Evolutionary conservation across 2,113 vertebrate species (phyloP).

Genomic region (Tamias sibiricus): DNA sequence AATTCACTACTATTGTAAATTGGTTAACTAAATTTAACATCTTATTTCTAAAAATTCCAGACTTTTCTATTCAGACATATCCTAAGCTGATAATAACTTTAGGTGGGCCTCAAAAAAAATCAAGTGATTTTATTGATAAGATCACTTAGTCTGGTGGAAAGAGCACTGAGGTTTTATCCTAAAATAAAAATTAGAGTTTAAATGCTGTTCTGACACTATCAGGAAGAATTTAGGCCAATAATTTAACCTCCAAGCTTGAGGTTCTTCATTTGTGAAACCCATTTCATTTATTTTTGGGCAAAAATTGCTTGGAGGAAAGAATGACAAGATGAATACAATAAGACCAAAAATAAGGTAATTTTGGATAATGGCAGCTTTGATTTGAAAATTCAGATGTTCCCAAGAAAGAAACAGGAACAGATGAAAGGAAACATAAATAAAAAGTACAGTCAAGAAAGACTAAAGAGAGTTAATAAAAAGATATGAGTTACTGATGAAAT

Average conservation of each 20-base stretch:
- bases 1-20: neutral
- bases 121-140: neutral
- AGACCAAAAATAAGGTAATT: neutral
- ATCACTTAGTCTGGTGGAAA: neutral
- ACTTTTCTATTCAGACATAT: neutral
- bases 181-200: slow-evolving; percentile 14
- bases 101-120: neutral
- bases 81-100: neutral
- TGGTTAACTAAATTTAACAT: neutral
- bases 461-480: neutral
- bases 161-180: neutral
- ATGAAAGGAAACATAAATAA: neutral
- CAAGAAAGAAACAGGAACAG: neutral
- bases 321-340: neutral
- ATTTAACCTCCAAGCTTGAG: neutral
- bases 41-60: neutral
- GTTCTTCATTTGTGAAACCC: slow-evolving; percentile 15
- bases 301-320: neutral
- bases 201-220: neutral
- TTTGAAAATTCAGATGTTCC: neutral
- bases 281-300: neutral
- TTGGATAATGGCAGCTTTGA: neutral
- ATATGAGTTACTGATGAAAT: neutral
- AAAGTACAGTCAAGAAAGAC: neutral
- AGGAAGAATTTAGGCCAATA: neutral